Base-by-base conservation (phyloP, 2,888 invertebrate species). In the Labia minor region DNA sequence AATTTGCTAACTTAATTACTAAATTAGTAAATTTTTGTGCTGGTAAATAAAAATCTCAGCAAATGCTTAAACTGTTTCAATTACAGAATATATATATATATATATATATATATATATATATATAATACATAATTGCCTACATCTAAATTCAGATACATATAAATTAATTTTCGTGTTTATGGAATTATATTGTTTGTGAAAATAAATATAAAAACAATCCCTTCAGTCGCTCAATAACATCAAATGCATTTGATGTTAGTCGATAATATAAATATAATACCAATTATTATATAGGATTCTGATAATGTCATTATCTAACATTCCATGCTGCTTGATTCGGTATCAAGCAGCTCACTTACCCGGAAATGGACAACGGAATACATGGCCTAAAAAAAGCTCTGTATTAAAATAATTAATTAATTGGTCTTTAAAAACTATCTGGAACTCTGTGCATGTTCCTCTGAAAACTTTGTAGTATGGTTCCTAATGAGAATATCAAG, bases 361-460 rank as follows among this genome's bases (percentile, higher is more conserved):
- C 49, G 49, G n/a, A 49, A 49, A 49, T 49, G 14, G 49, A 49
- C 49, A 49, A 49, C 49, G 49, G 49, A 49, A 49, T 49, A 49
- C 49, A 49, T 10, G 49, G 49, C 49, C 49, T 49, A 49, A 49
- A n/a, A n/a, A 49, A 49, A 49, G 49, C 49, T 49, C 49, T 49
- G 49, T 49, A 49, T 49, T 49, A 49, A 49, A 49, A n/a, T 49
- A 10, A 49, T 49, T 49, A n/a, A 49, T 49, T 49, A 49, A 49
- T 49, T 49, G 49, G 49, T 49, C 49, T 49, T 49, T n/a, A 49
- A 49, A 11, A 49, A 16, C 49, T 49, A 49, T 49, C 49, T 49
- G 49, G 14, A 49, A 14, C 49, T 49, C 49, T 49, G 49, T 49
- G 49, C 49, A 49, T 49, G 49, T 49, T 49, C 49, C 16, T 49